A percentile compares a stretch with the other conserved stretches of the same genome.
phyloP scores from a whole-genome alignment of 2,888 invertebrate species.

The Pachycephus smyrnensis region DNA sequence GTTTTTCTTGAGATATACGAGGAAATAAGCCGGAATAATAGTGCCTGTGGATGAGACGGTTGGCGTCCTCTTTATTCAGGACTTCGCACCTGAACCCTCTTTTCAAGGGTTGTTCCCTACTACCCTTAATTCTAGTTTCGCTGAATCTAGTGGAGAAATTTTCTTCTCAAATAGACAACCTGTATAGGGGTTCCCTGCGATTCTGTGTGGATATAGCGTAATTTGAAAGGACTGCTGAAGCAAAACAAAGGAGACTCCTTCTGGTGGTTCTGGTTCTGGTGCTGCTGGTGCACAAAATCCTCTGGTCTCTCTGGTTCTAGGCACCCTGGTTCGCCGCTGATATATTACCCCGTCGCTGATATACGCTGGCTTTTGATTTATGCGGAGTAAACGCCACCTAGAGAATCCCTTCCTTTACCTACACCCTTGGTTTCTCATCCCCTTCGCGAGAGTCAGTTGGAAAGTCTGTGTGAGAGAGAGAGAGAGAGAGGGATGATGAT shows the following conservation, averaged over 20 bases:
- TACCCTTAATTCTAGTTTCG: background rate
- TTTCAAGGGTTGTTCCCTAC: background rate
- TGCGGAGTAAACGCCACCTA: slow-evolving; percentile 16
- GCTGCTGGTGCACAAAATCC: background rate
- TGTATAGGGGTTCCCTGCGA: background rate
- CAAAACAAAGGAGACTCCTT: background rate
- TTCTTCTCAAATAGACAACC: background rate
- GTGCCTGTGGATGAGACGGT: background rate
- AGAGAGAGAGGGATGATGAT: slow-evolving; percentile 21
- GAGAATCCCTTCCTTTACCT: slow-evolving; percentile 12
- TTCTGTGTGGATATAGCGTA: background rate
- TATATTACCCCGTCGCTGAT: slow-evolving; percentile 22
- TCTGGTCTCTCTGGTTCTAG: background rate
- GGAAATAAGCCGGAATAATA: slow-evolving; percentile 7
- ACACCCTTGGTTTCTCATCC: background rate
- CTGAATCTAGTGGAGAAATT: background rate
- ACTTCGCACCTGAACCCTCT: background rate
- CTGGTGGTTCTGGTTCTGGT: background rate
- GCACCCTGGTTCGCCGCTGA: slow-evolving; percentile 19
- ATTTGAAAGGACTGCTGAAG: background rate
- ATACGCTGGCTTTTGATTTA: slow-evolving; percentile 25
- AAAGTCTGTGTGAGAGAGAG: slow-evolving; percentile 12
- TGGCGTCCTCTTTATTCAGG: background rate
- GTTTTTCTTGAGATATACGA: background rate
- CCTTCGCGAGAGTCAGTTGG: background rate